Percentiles rank a stretch among this genome's conserved stretches.
Conservation (phyloP, 2,797 vertebrate genomes). For the Cynodonichthys magdalenae region DNA sequence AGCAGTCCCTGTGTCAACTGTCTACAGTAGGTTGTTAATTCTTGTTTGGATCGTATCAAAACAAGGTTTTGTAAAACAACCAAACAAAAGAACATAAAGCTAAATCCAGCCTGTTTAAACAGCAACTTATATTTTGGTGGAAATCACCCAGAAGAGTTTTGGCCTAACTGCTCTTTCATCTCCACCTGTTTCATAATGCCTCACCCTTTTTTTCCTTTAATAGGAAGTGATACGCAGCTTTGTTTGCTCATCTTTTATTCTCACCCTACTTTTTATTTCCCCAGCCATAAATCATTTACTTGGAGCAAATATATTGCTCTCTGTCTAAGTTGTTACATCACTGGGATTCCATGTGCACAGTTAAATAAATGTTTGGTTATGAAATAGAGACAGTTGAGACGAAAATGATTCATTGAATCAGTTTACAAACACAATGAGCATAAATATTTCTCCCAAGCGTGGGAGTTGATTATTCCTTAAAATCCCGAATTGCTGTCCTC, state of each 20-base stretch:
- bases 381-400: not conserved
- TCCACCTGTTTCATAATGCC: not conserved
- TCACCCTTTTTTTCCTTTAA: not conserved
- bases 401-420: not conserved
- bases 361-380: not conserved
- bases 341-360: not conserved
- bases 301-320: not conserved
- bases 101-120: not conserved
- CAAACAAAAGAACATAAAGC: not conserved
- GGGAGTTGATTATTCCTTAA: not conserved
- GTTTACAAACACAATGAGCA: not conserved
- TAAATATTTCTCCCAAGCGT: not conserved
- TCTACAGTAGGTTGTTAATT: not conserved
- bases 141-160: not conserved
- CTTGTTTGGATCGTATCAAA: not conserved
- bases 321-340: not conserved
- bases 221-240: not conserved
- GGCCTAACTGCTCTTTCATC: not conserved
- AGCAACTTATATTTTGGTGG: slow-evolving; percentile 5
- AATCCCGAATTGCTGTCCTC: not conserved
- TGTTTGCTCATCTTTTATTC: not conserved
- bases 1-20: no score
- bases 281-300: not conserved
- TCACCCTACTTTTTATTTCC: not conserved
- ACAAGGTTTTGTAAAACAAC: not conserved